Base-by-base conservation (phyloP, 2,113 vertebrate species). In the Melanocharis versteri region DNA sequence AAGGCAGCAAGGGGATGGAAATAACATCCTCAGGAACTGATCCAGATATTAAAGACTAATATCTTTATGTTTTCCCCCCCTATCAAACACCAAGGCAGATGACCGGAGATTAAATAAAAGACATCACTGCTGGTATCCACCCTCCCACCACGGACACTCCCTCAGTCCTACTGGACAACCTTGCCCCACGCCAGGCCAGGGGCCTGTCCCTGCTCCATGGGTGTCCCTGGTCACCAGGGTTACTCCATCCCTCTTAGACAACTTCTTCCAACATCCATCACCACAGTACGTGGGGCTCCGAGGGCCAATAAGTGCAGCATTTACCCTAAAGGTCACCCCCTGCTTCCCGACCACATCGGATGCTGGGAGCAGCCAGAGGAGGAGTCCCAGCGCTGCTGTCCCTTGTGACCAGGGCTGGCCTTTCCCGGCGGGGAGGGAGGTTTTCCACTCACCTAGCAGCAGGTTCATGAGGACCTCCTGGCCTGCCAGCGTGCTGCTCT, bases 381-480 rank as follows among this genome's bases (percentile, higher is more conserved):
- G 92, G 94, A 89, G 90, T 78, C 94, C 80, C 47, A 9, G 33
- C 5, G 42, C 90, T 4, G 20, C 84, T 66, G 71, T 27, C 64
- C 88, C 72, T 14, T 60, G 80, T 86, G 93, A 95, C 33, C 6
- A 65, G 92, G 86, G 83, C 72, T 78, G 88, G 92, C 71, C 92
- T 91, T 60, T 75, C 71, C 51, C 10, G 0, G 45, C 7, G 1
- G 78, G 79, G 8, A 28, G 83, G 21, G 7, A 61, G 83, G 20
- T 26, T 89, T 77, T 79, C 33, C 72, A 98, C 98, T 99, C 98
- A 99, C 99, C 99, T 39, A 99, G 97, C 78, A 99, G 99, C 84
- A 99, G 98, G 98, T 99, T 99, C 97, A 99, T 98, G 92, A 99
- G 98, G 75, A 99, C 99, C 97, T 99, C 99, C 33, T 99, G 99